These are phyloP conservation scores for Ovibos moschatus DNA, from an alignment of 2,113 vertebrate genomes.

Conservation along the genomic window DNA sequence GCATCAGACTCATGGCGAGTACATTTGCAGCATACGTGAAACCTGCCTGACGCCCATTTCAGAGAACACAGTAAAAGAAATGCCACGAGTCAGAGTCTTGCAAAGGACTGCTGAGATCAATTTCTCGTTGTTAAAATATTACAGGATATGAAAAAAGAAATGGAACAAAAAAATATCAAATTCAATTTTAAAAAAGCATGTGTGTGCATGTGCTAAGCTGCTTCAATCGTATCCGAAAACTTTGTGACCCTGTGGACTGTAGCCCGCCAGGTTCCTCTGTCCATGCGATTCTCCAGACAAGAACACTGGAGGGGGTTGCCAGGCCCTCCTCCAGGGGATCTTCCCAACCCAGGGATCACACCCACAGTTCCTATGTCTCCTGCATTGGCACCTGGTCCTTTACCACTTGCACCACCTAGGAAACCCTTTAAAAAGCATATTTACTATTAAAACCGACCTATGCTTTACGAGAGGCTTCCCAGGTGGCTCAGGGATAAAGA, in stretches of 20 bases:
- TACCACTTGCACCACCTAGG: not conserved
- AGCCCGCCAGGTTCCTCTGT: not conserved
- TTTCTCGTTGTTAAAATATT: slow-evolving; percentile 14
- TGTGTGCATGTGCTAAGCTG: not conserved
- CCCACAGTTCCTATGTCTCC: not conserved
- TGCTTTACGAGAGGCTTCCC: not conserved
- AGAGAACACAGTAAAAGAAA: not conserved
- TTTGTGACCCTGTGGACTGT: not conserved
- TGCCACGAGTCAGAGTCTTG: not conserved
- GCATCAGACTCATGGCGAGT: not conserved
- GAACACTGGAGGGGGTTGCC: not conserved
- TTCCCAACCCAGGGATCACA: not conserved
- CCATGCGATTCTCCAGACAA: not conserved
- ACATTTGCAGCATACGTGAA: not conserved
- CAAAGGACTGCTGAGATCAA: not conserved
- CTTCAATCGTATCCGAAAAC: not conserved
- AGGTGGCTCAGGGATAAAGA: not conserved
- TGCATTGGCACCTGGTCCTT: not conserved
- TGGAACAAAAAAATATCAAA: not conserved
- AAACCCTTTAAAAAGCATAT: not conserved
- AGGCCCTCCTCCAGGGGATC: not conserved
- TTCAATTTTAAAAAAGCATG: not conserved
- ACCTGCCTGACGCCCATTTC: not conserved
- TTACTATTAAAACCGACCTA: not conserved
- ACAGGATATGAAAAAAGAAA: not conserved